phyloP scores from a whole-genome alignment of 2,888 invertebrate genomes.

The Acanthosoma haemorrhoidale region DNA sequence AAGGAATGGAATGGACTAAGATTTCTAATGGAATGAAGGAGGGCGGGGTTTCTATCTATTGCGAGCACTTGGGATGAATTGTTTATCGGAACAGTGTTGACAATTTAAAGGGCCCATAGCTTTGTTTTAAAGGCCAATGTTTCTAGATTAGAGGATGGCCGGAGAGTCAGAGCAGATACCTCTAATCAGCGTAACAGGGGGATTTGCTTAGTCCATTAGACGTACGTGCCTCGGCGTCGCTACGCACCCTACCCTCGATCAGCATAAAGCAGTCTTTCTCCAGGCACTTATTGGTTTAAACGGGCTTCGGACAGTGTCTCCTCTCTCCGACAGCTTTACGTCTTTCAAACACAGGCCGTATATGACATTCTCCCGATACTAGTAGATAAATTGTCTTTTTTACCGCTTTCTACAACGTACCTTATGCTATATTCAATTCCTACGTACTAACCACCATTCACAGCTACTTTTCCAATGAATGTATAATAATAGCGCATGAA shows the following conservation, averaged over 20 bases:
- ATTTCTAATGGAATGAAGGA: conserved; percentile 6
- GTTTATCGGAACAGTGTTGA: conserved; percentile 9
- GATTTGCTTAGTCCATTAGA: conserved; percentile 14
- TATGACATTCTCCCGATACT: background rate
- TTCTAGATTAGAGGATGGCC: conserved; percentile 3
- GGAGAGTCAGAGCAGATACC: background rate
- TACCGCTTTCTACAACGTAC: background rate
- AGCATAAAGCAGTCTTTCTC: conserved; percentile 5
- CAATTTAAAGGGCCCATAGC: conserved; percentile 10
- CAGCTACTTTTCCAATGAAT: too few relatives aligned
- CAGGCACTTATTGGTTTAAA: conserved; percentile 2
- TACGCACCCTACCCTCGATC: background rate
- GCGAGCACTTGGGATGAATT: conserved; percentile 1
- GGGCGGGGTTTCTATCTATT: too few relatives aligned
- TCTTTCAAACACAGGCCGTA: background rate
- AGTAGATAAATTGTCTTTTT: background rate
- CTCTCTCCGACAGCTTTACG: background rate
- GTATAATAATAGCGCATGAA: too few relatives aligned
- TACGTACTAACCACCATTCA: too few relatives aligned
- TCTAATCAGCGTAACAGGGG: too few relatives aligned
- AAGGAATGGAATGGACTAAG: background rate
- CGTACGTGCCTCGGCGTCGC: background rate
- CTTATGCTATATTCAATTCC: background rate
- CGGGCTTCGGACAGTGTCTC: too few relatives aligned
- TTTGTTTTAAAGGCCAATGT: conserved; percentile 1